Conservation (phyloP, 2,888 invertebrate genomes). For the Dicranocentrus wangi region DNA sequence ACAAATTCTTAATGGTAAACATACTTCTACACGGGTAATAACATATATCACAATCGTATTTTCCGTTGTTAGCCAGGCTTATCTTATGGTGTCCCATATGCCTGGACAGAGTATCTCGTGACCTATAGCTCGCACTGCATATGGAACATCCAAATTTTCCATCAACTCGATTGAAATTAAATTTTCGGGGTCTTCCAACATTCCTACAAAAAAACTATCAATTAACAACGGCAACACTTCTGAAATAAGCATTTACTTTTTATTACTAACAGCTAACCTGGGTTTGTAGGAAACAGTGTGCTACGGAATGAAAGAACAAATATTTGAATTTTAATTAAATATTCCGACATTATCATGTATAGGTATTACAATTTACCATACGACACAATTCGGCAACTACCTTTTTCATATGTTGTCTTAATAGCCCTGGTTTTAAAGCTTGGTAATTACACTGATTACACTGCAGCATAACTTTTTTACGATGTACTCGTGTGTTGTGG, state of each 20-base stretch:
- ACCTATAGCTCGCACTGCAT: slow-evolving; percentile 20
- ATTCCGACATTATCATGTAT: not conserved
- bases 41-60: slow-evolving; percentile 28
- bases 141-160: slow-evolving; percentile 2
- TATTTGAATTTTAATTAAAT: not conserved
- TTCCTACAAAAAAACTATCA: not conserved
- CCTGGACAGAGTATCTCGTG: not conserved
- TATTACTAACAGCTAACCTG: too few species aligned
- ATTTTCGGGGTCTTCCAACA: not conserved
- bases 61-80: not conserved
- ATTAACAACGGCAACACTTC: not conserved
- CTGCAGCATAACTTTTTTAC: not conserved
- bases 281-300: not conserved
- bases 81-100: slow-evolving; percentile 26
- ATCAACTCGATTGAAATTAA: not conserved
- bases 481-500: slow-evolving; percentile 21
- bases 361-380: not conserved
- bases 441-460: not conserved
- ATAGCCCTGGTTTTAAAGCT: not conserved
- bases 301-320: not conserved
- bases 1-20: not conserved
- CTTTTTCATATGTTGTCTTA: slow-evolving; percentile 26
- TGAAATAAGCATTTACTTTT: not conserved
- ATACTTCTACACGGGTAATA: slow-evolving; percentile 17
- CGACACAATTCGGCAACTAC: not conserved